These are phyloP conservation scores for Misgurnus mizolepis DNA, from an alignment of 2,113 vertebrate species.

Conservation along the genomic window DNA sequence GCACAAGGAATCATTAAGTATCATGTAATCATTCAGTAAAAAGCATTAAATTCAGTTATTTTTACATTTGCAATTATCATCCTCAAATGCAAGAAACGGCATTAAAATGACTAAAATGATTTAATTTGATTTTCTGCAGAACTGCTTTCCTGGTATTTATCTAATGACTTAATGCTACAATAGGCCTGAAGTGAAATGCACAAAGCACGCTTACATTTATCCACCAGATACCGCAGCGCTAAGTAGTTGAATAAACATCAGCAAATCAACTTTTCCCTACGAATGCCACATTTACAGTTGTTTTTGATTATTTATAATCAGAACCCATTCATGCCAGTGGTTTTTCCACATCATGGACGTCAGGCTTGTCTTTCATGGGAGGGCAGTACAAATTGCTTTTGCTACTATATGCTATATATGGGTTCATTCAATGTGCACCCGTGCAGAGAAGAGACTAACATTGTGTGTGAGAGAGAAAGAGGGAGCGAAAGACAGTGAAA, in stretches of 20 bases:
- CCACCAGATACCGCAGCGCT: neutral
- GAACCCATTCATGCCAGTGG: neutral
- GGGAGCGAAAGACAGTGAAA: constrained; percentile 10
- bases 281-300: neutral
- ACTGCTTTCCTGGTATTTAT: constrained; percentile 2
- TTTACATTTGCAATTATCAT: too few species aligned
- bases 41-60: too few species aligned
- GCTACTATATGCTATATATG: constrained; percentile 46
- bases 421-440: constrained; percentile 19
- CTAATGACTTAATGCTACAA: constrained; percentile 1
- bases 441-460: constrained; percentile 39
- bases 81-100: neutral
- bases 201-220: neutral
- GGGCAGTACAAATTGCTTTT: constrained; percentile 1
- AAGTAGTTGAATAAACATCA: neutral
- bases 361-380: constrained; percentile 31
- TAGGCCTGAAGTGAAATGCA: neutral
- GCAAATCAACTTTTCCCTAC: neutral
- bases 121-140: neutral
- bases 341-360: neutral
- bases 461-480: constrained; percentile 5
- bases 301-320: constrained; percentile 15
- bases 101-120: neutral
- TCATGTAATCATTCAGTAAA: too few species aligned
- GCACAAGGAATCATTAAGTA: too few species aligned